Conservation (phyloP, 2,797 vertebrate genomes). For the Sebastes steindachneri region DNA sequence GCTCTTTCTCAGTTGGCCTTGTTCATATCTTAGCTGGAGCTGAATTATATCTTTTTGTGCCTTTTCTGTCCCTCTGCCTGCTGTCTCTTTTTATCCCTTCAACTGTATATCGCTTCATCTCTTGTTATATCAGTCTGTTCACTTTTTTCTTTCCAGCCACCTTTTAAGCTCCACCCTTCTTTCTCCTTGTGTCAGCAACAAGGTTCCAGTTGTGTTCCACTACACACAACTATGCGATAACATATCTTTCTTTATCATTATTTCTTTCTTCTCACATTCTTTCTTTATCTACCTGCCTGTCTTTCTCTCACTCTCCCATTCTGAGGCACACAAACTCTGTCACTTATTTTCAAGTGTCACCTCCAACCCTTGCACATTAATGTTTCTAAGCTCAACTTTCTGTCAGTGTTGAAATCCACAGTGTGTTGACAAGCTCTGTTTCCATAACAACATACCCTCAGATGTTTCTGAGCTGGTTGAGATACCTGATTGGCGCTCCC, state of each 20-base stretch:
- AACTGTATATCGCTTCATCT: neutral
- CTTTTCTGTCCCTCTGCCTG: neutral
- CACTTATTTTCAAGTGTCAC: neutral
- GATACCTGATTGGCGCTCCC: neutral
- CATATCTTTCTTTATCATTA: slow-evolving; percentile 45
- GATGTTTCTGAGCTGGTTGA: neutral
- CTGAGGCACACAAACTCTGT: no score
- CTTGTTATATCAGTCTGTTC: neutral
- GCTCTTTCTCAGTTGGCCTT: slow-evolving; percentile 9
- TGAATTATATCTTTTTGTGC: slow-evolving; percentile 11
- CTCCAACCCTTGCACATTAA: neutral
- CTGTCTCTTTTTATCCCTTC: slow-evolving; percentile 11
- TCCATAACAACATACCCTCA: slow-evolving; percentile 30
- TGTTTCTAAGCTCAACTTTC: slow-evolving; percentile 3
- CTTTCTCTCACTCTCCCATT: neutral
- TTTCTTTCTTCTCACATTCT: neutral
- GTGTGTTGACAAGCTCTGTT: neutral
- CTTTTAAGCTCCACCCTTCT: slow-evolving; percentile 38
- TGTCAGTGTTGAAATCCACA: neutral
- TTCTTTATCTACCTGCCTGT: neutral
- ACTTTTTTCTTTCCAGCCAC: slow-evolving; percentile 1
- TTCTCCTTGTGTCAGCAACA: slow-evolving; percentile 58
- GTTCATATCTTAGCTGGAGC: slow-evolving; percentile 7
- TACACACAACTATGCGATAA: slow-evolving; percentile 36
- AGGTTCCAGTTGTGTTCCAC: slow-evolving; percentile 45